phyloP scores from a whole-genome alignment of 2,113 vertebrate genomes.

The Anseranas semipalmata region DNA sequence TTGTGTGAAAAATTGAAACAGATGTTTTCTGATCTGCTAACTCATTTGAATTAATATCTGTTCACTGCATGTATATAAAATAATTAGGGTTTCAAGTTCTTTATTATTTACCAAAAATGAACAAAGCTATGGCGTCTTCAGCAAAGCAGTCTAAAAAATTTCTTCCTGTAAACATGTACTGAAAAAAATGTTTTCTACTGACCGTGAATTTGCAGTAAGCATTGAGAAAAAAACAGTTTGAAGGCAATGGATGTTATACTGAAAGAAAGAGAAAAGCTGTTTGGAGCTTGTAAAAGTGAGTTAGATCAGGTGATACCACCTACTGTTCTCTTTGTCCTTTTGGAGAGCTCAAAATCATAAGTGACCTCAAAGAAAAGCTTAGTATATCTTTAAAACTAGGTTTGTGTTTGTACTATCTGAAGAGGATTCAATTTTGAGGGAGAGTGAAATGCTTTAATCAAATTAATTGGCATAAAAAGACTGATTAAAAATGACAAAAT shows the following conservation, averaged over 20 bases:
- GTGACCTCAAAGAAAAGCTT: neutral
- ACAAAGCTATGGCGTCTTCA: neutral
- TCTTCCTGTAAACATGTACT: neutral
- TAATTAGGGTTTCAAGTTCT: neutral
- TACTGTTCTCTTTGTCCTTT: neutral
- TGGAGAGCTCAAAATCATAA: neutral
- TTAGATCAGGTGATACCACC: neutral
- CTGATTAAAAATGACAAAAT: neutral
- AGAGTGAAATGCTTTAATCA: neutral
- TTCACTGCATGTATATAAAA: neutral
- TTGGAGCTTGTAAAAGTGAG: neutral
- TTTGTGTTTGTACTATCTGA: neutral
- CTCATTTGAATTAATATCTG: neutral
- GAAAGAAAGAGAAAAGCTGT: neutral
- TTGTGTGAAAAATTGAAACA: neutral
- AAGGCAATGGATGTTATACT: neutral
- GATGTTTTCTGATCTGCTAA: neutral
- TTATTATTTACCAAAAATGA: neutral
- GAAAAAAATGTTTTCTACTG: neutral
- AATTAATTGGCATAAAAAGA: constrained; percentile 27
- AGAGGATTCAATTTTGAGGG: neutral
- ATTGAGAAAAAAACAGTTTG: neutral
- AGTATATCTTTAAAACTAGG: neutral
- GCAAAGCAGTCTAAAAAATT: neutral
- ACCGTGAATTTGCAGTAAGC: neutral